Conservation (phyloP, 2,113 vertebrate genomes). For the Neomonachus schauinslandi region DNA sequence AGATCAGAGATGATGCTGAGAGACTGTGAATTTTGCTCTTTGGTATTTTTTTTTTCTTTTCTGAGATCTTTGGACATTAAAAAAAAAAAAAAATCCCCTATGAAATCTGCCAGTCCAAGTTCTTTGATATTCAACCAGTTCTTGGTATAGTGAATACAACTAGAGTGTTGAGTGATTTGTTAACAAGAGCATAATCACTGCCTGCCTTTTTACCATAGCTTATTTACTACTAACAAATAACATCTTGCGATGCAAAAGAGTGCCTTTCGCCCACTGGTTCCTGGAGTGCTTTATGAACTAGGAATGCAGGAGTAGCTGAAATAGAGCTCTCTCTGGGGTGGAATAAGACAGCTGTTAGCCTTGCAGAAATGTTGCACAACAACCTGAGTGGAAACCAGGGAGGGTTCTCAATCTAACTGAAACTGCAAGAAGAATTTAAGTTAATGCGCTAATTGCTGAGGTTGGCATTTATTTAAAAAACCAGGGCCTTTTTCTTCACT, state of each 20-base stretch:
- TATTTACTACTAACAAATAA: conserved; percentile 68
- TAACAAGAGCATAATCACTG: conserved; percentile 56
- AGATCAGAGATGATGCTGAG: conserved; percentile 20
- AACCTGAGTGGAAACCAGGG: conserved; percentile 73
- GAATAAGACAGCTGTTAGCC: conserved; percentile 81
- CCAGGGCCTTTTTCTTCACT: conserved; percentile 68
- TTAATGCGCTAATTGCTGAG: conserved; percentile 82
- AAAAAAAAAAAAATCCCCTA: background rate
- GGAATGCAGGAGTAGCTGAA: conserved; percentile 63
- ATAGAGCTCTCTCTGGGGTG: conserved; percentile 78
- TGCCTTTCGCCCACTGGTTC: conserved; percentile 57
- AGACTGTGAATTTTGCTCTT: background rate
- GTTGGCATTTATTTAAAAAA: conserved; percentile 77
- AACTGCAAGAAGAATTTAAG: conserved; percentile 82
- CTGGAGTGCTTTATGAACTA: conserved; percentile 64
- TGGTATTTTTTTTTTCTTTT: background rate
- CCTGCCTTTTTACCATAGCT: conserved; percentile 54
- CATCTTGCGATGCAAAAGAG: conserved; percentile 50
- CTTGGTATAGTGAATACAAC: background rate
- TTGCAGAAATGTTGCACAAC: conserved; percentile 74
- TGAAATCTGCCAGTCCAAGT: conserved; percentile 10
- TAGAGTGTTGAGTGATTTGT: conserved; percentile 51
- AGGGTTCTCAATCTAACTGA: conserved; percentile 80
- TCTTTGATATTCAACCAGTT: conserved; percentile 37
- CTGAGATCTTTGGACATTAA: background rate